phyloP scores from a whole-genome alignment of 2,888 invertebrate species.

The Cheilosia urbana region DNA sequence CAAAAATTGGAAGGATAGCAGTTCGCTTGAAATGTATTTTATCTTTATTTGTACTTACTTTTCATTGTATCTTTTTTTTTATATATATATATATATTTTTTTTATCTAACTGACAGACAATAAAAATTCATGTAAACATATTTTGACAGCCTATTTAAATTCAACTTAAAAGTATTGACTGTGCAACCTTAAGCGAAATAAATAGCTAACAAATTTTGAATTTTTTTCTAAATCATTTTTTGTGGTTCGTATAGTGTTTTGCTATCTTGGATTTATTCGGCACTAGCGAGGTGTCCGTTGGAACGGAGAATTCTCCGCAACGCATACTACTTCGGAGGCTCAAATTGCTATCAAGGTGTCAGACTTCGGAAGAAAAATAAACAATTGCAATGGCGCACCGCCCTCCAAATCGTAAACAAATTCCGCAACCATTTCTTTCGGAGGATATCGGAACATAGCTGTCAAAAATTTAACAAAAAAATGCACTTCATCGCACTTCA shows the following conservation, averaged over 20 bases:
- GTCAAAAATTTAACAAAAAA: too few relatives aligned
- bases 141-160: constrained; percentile 44
- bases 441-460: too few relatives aligned
- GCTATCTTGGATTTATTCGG: not conserved
- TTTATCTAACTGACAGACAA: constrained; percentile 57
- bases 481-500: too few relatives aligned
- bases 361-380: too few relatives aligned
- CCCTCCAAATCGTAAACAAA: too few relatives aligned
- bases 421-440: too few relatives aligned
- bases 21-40: not conserved
- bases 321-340: too few relatives aligned
- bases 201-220: not conserved
- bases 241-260: not conserved
- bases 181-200: not conserved
- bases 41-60: constrained; percentile 42
- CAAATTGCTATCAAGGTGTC: too few relatives aligned
- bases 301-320: too few relatives aligned
- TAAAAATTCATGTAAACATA: constrained; percentile 42
- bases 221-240: not conserved
- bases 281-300: too few relatives aligned
- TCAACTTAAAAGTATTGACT: not conserved
- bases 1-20: not conserved
- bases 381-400: too few relatives aligned
- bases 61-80: not conserved
- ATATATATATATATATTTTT: too few relatives aligned